Base-by-base conservation (phyloP, 2,888 invertebrate genomes). In the Sclerodermus sp. region DNA sequence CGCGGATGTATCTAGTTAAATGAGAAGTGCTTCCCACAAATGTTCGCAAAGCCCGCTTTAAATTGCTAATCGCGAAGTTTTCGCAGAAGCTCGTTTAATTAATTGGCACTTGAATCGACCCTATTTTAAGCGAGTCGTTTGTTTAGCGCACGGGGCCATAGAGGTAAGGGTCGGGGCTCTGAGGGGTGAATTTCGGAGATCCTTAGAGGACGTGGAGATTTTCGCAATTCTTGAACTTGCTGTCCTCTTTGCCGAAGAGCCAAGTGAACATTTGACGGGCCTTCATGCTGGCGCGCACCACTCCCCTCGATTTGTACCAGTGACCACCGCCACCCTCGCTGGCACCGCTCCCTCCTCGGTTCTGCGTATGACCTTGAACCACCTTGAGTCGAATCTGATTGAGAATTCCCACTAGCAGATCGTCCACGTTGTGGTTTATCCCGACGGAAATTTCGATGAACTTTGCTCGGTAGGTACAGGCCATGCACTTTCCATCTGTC, bases 361-460 rank as follows among this genome's bases (percentile, higher is more conserved):
- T 73, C 51, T 80, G 78, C 62, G 79, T 81, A 64, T 87, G 86
- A 59, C 87, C 85, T 47, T 75, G 72, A 38, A 74, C 74, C 67
- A 85, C 84, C 79, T 93, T 93, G 61, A 95, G 83, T 45, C 94
- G 84, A 67, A 96, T 93, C 80, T 96, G 95, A 67, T 90, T 92
- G 55, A 97, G 84, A 49, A 94, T 89, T 1, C 96, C 96, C 17
- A 95, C 96, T 38, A 97, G 83, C 0, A 97, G 85, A 70, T 97
- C 96, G 81, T 97, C 96, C 23, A 96, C 93, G 76, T 96, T 94
- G 83, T 96, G 95, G 80, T 96, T 96, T 71, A 97, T 92, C 12
- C 94, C 96, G 12, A 96, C 96, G 0, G 96, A 96, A 14, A 96
- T 91, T 80, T 97, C 96, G 62, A 94, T 91, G 82, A 93, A 95